A percentile compares a stretch with the other conserved stretches of the same genome.
Evolutionary conservation across 2,888 invertebrate genomes (phyloP).

Genomic region (Thecophora atra): DNA sequence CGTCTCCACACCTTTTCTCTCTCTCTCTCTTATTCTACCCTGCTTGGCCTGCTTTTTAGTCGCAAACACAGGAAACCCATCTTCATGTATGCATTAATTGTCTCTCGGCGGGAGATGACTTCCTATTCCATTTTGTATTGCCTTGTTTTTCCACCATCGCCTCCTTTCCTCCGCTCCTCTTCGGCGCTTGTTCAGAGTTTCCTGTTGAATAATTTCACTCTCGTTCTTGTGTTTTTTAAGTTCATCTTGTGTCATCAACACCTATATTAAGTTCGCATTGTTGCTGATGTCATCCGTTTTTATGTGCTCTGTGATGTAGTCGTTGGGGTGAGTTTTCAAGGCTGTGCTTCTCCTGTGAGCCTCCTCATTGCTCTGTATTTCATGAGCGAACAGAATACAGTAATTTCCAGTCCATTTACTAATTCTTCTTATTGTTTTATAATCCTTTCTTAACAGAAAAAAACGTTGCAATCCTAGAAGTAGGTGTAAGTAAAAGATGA

Average conservation of each 20-base stretch:
- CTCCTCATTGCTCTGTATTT: background rate
- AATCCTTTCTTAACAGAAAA: no score
- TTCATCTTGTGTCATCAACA: conserved; percentile 25
- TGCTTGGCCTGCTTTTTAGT: conserved; percentile 22
- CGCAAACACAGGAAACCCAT: conserved; percentile 7
- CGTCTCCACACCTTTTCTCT: background rate
- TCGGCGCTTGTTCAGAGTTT: background rate
- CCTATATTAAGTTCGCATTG: conserved; percentile 19
- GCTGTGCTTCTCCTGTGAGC: no score
- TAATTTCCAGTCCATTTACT: background rate
- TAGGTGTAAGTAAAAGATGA: no score
- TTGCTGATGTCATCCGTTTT: conserved; percentile 29
- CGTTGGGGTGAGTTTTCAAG: background rate
- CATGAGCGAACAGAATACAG: background rate
- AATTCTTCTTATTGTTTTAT: no score
- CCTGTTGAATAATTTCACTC: background rate
- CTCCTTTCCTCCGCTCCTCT: background rate
- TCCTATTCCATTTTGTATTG: background rate
- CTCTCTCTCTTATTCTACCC: background rate
- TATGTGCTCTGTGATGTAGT: background rate
- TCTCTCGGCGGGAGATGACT: conserved; percentile 2
- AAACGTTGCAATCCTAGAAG: no score
- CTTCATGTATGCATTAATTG: conserved; percentile 20
- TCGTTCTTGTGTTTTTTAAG: background rate
- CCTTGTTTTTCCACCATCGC: background rate